Evolutionary conservation across 2,888 invertebrate genomes (phyloP), one percentile per base, ranked within the genome.

Genomic region (Herminia tarsipennalis): DNA sequence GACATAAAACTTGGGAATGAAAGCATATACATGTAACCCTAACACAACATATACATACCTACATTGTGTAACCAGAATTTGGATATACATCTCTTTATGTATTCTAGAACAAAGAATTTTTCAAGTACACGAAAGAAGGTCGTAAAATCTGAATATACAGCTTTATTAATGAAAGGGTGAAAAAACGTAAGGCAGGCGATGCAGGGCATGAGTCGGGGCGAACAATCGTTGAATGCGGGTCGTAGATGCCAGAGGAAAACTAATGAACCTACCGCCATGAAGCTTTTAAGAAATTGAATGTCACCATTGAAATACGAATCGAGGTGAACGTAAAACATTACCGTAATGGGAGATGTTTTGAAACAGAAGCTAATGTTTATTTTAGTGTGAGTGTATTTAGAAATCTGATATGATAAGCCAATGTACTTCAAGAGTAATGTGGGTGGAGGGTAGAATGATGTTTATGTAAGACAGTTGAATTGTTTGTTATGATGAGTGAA

Each of bases 281-380:
- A 67, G 78, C 83, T 86, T 86, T 87, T 85, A 88, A 79, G 80
- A 77, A 83, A 88, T 86, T 83, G 78, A 83, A 84, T 75, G 73
- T 76, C 75, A 71, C 68, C 63, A 64, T 66, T 59, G 58, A 48
- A 67, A 55, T 52, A 54, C 52, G 38, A 63, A 54, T 56, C 47
- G 56, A 56, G 42, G 21, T 39, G 44, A 50, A 48, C 43, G 22
- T 28, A 8, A 24, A 22, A 25, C 27, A 40, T 51, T 45, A 30
- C 20, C 22, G 39, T 46, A 44, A 45, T 45, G 39, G 28, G 34
- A 12, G 18, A 32, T 41, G 35, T 49, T 45, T 35, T 33, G 35
- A 29, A 43, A 55, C 38, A 46, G 33, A 38, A 16, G 40, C 29
- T 24, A 37, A 48, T 42, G 16, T 25, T 30, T 57, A 54, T 54